These are phyloP conservation scores for Hipposideros larvatus DNA, from an alignment of 2,797 vertebrate species.

Conservation along the genomic window DNA sequence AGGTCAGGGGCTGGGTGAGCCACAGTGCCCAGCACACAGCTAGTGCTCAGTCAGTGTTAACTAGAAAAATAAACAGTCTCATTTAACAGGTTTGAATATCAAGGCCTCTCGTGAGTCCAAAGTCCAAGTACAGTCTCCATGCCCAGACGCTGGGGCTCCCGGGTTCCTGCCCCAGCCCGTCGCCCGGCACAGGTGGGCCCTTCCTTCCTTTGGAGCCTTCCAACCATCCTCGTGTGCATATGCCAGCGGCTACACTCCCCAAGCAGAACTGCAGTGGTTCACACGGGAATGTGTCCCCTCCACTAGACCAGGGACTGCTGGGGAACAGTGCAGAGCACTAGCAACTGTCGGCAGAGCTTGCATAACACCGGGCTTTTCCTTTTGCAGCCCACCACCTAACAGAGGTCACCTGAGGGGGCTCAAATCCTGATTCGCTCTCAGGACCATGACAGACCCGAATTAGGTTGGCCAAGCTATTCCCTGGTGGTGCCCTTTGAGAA, in stretches of 20 bases:
- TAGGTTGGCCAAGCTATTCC: no score
- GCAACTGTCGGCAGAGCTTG: no score
- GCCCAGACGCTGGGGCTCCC: neutral
- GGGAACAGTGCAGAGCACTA: neutral
- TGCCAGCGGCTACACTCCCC: neutral
- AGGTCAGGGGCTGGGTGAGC: no score
- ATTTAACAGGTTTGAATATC: neutral
- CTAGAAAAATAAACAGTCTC: neutral
- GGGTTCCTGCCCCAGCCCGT: no score
- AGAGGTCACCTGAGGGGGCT: neutral
- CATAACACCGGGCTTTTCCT: neutral
- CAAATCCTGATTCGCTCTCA: neutral
- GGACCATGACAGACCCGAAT: neutral
- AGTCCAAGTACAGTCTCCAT: neutral
- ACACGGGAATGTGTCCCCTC: no score
- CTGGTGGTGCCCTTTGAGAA: neutral
- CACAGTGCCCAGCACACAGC: neutral
- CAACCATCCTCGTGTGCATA: accelerated
- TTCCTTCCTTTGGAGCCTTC: no score
- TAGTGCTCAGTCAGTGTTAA: neutral
- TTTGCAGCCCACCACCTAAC: no score
- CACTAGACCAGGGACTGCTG: accelerated
- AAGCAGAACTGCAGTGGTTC: accelerated
- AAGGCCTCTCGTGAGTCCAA: neutral
- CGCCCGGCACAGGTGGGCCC: neutral